Evolutionary conservation across 2,888 invertebrate species (phyloP).

Genomic region (Oligia latruncula): DNA sequence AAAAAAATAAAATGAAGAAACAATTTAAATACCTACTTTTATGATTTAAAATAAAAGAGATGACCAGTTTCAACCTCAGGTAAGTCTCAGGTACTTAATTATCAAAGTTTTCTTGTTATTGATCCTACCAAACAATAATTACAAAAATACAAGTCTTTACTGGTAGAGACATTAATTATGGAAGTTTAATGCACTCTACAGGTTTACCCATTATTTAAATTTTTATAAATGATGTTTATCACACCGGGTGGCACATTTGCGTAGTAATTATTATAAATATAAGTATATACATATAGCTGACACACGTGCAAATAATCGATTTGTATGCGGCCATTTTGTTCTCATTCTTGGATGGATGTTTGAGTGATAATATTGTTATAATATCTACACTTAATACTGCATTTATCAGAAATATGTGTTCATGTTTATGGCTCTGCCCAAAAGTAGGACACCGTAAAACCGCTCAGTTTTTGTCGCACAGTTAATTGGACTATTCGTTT

Average conservation of each 20-base stretch:
- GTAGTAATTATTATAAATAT: slow-evolving; percentile 18
- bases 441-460: no score
- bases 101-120: neutral
- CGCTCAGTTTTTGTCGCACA: no score
- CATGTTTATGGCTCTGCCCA: no score
- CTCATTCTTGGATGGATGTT: neutral
- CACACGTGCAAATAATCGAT: slow-evolving; percentile 47
- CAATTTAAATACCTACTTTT: no score
- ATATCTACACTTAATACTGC: no score
- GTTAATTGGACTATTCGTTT: no score
- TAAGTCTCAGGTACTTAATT: no score
- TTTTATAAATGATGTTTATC: slow-evolving; percentile 12
- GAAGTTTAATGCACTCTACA: slow-evolving; percentile 5
- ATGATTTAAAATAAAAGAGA: no score
- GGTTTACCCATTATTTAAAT: slow-evolving; percentile 24
- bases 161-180: neutral
- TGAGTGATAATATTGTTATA: neutral
- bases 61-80: no score
- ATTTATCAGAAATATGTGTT: no score
- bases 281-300: neutral
- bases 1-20: no score
- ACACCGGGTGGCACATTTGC: neutral
- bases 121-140: neutral
- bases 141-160: neutral
- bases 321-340: slow-evolving; percentile 7